Base-by-base conservation (phyloP, 2,113 vertebrate genomes). In the Cynoglossus semilaevis region DNA sequence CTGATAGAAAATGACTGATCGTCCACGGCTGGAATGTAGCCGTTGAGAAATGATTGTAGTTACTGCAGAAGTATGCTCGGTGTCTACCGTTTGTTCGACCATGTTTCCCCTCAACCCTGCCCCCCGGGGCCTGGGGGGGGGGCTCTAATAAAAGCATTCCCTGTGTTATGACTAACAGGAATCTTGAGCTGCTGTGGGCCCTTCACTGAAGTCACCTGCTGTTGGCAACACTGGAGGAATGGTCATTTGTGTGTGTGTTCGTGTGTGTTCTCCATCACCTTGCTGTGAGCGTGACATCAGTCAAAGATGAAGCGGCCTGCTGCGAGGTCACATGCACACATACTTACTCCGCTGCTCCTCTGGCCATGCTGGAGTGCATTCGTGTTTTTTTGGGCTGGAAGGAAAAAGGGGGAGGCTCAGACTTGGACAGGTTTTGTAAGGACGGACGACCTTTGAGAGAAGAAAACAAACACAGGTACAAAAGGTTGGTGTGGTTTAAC, bases 151-250 rank as follows among this genome's bases (percentile, higher is more conserved):
- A 29, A 29, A 29, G 22, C 22, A 29, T 29, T 29, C 22, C 22
- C 22, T 29, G 22, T 29, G 22, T 29, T 29, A 29, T 29, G 22
- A 29, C 22, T 29, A 29, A 29, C 22, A 29, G 3, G 22, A 6
- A 83, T 83, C 79, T 85, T 79, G 63, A 62, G 53, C 67, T 38
- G 70, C 79, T 71, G 59, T 45, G 7, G 67, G 72, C 73, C 44
- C 1, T 51, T 45, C 1, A 1, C 58, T 73, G 79, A 82, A 58
- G 77, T 55, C 56, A 46, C 72, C 56, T 65, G 66, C 47, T 76
- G 60, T 79, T 77, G 77, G 69, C 83, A 84, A 75, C 54, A 37
- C 48, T 55, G 51, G 57, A 64, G 64, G 67, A 67, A 53, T 71
- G 68, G 62, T 82, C 69, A 65, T 16, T 60, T 49, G 51, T 1